phyloP scores from a whole-genome alignment of 2,797 vertebrate genomes.

The Epinephelus malabaricus region DNA sequence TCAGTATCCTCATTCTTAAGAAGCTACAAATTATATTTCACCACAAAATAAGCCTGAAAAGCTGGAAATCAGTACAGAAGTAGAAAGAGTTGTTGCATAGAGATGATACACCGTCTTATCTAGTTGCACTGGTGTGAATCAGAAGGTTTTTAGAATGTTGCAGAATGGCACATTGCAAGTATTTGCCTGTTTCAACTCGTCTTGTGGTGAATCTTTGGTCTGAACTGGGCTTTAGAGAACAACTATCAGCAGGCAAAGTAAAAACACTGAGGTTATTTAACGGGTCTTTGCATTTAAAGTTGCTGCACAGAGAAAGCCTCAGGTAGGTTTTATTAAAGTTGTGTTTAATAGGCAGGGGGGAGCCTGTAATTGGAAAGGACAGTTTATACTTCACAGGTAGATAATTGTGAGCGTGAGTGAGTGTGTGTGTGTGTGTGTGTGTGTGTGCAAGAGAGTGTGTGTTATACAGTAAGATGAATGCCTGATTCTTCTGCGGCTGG shows the following conservation, averaged over 20 bases:
- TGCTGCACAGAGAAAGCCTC: background rate
- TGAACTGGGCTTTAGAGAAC: too few species aligned
- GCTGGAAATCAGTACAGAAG: too few species aligned
- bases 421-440: constrained; percentile 7
- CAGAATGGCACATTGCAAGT: too few species aligned
- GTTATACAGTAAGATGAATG: constrained; percentile 60
- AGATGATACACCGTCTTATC: too few species aligned
- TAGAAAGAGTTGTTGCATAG: too few species aligned
- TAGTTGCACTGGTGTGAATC: too few species aligned
- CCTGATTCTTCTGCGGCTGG: constrained; percentile 76
- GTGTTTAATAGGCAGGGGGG: constrained; percentile 11
- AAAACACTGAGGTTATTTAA: background rate
- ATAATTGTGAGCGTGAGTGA: constrained; percentile 10
- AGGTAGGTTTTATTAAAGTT: background rate
- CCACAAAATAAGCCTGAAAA: too few species aligned
- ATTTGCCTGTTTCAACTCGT: too few species aligned
- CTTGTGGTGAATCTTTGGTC: too few species aligned
- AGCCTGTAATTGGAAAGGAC: constrained; percentile 6
- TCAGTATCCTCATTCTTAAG: too few species aligned
- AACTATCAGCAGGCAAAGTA: background rate
- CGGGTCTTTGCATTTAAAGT: background rate
- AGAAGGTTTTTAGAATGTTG: too few species aligned
- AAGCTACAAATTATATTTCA: too few species aligned
- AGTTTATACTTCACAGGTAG: constrained; percentile 22
- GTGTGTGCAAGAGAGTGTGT: constrained; percentile 11